Conservation (phyloP, 2,113 vertebrate species). For the Colaptes auratus region DNA sequence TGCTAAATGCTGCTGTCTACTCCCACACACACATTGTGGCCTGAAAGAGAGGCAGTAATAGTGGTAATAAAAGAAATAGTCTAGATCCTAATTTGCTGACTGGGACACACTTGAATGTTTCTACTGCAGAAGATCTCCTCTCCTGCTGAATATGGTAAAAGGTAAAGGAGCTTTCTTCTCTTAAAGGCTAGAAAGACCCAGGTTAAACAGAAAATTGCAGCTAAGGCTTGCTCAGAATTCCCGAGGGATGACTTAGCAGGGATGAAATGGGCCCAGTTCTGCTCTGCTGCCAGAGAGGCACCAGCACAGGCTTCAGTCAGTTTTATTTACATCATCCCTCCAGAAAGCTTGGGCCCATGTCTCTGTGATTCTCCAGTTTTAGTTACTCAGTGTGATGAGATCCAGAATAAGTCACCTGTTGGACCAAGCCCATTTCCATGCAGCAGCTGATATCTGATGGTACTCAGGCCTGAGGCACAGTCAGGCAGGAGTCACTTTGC, state of each 20-base stretch:
- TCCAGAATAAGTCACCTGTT: not conserved
- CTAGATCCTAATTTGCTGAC: constrained; percentile 16
- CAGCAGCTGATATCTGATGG: not conserved
- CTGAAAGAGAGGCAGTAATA: constrained; percentile 7
- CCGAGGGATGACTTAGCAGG: not conserved
- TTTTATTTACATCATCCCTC: not conserved
- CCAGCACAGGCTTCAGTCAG: not conserved
- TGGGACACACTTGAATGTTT: constrained; percentile 19
- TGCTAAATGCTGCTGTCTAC: not conserved
- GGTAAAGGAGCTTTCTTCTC: not conserved
- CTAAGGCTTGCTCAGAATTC: not conserved
- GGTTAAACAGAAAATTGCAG: not conserved
- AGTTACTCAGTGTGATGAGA: not conserved
- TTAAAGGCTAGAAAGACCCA: not conserved
- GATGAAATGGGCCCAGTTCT: not conserved
- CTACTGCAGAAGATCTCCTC: not conserved
- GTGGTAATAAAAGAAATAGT: constrained; percentile 19
- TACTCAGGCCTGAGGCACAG: not conserved
- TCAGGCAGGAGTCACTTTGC: not conserved
- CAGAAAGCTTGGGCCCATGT: not conserved
- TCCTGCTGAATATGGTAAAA: constrained; percentile 2
- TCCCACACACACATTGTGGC: not conserved
- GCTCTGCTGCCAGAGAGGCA: not conserved
- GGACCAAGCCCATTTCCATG: not conserved
- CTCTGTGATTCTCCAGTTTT: not conserved